A percentile compares a stretch with the other conserved stretches of the same genome.
Evolutionary conservation across 2,797 vertebrate species (phyloP).

Genomic region (Molossus molossus): DNA sequence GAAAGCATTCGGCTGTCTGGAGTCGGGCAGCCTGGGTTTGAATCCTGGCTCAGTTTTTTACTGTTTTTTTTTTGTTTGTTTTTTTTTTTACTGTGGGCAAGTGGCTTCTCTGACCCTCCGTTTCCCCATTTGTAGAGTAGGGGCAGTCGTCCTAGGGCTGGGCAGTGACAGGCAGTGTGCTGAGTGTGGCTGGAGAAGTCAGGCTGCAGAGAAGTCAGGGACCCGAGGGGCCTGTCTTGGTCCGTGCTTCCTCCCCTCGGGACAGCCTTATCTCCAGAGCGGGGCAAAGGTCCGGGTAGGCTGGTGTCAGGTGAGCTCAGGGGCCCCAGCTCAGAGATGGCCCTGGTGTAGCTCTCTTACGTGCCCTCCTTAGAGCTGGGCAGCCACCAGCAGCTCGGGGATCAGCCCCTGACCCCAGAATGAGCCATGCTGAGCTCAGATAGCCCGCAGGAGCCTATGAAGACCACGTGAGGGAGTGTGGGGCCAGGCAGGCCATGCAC

Average conservation of each 20-base stretch:
- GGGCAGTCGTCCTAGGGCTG: background rate
- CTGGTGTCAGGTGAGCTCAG: background rate
- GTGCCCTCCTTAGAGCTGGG: background rate
- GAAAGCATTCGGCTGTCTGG: background rate
- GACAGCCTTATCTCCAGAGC: background rate
- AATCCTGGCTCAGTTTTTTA: background rate
- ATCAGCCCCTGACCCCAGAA: background rate
- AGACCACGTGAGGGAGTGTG: background rate
- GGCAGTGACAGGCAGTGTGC: background rate
- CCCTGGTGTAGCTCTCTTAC: background rate
- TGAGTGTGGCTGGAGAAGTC: background rate
- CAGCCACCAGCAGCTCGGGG: accelerated
- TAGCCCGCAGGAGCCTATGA: background rate
- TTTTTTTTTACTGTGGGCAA: background rate
- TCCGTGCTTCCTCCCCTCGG: background rate
- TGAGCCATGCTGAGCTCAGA: background rate
- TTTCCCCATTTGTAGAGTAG: background rate
- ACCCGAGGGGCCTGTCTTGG: background rate
- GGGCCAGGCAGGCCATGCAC: background rate
- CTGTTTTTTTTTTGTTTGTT: background rate
- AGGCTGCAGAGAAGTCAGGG: background rate
- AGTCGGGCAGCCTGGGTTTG: background rate
- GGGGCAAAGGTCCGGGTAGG: background rate
- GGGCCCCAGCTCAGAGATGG: background rate
- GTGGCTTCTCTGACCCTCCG: background rate